Conservation (phyloP, 2,888 invertebrate genomes). For the Leucophenga montana region DNA sequence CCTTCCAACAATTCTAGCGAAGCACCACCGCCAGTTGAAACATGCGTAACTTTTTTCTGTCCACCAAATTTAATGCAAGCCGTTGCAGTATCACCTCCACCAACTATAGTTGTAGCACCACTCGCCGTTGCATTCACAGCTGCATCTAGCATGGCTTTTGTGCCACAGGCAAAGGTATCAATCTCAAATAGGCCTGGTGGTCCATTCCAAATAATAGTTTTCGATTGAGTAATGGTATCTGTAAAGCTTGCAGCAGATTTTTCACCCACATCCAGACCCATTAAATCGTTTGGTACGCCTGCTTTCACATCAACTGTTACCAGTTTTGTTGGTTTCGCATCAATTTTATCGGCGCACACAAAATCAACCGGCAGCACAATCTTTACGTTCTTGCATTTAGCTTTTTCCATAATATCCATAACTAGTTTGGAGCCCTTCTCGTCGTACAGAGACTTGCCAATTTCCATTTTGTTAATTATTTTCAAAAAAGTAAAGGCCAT, state of each 20-base stretch:
- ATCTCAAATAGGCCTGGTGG: slow-evolving; percentile 99
- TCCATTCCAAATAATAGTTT: slow-evolving; percentile 99
- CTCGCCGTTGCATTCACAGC: slow-evolving; percentile 89
- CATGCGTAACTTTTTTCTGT: slow-evolving; percentile 93
- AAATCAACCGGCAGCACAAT: slow-evolving; percentile 97
- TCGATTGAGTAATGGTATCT: slow-evolving; percentile 88
- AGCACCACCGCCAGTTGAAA: slow-evolving; percentile 94
- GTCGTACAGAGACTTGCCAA: slow-evolving; percentile 95
- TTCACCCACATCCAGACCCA: slow-evolving; percentile 96
- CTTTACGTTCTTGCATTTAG: slow-evolving; percentile 89
- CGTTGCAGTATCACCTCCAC: slow-evolving; percentile 97
- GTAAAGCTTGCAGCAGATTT: slow-evolving; percentile 85
- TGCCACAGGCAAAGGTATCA: slow-evolving; percentile 91
- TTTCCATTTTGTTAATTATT: slow-evolving; percentile 91
- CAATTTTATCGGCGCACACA: slow-evolving; percentile 94
- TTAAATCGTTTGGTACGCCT: slow-evolving; percentile 93
- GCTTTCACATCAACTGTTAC: slow-evolving; percentile 79
- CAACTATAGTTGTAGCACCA: slow-evolving; percentile 92
- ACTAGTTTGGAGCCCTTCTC: slow-evolving; percentile 97
- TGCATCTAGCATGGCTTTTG: slow-evolving; percentile 92
- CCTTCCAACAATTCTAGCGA: slow-evolving; percentile 93
- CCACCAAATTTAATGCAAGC: slow-evolving; percentile 90
- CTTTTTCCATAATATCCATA: slow-evolving; percentile 88
- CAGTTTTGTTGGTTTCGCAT: slow-evolving; percentile 88
- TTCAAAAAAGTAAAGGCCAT: slow-evolving; percentile 99